phyloP scores from a whole-genome alignment of 2,113 vertebrate species.

The Ophiodon elongatus region DNA sequence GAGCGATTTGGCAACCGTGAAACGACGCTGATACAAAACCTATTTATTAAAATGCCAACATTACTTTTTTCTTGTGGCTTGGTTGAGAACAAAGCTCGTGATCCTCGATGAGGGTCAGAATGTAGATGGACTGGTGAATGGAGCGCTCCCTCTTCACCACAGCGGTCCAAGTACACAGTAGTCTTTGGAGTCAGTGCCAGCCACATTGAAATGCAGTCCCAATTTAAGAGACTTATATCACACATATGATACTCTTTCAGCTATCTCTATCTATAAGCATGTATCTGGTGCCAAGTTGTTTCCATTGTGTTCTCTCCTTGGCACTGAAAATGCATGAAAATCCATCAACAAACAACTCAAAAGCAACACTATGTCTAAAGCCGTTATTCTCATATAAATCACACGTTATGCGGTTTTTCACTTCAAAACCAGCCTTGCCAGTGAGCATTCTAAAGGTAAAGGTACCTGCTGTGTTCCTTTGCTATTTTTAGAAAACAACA shows the following conservation, averaged over 20 bases:
- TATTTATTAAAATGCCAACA: too few species aligned
- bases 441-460: slow-evolving; percentile 24
- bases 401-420: slow-evolving; percentile 9
- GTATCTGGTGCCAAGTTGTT: neutral
- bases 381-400: slow-evolving; percentile 9
- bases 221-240: neutral
- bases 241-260: neutral
- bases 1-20: too few species aligned
- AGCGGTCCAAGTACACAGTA: neutral
- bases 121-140: too few species aligned
- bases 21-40: too few species aligned
- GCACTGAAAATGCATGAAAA: neutral
- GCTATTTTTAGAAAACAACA: slow-evolving; percentile 61
- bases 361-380: neutral
- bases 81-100: too few species aligned
- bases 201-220: too few species aligned
- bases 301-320: neutral
- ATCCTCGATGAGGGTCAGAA: too few species aligned
- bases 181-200: neutral
- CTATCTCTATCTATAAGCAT: neutral
- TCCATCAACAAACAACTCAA: neutral
- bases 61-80: too few species aligned
- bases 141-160: too few species aligned
- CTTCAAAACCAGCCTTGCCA: slow-evolving; percentile 35
- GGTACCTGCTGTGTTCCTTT: neutral